Base-by-base conservation (phyloP, 2,888 invertebrate species). In the Hypselothyrea guttata region DNA sequence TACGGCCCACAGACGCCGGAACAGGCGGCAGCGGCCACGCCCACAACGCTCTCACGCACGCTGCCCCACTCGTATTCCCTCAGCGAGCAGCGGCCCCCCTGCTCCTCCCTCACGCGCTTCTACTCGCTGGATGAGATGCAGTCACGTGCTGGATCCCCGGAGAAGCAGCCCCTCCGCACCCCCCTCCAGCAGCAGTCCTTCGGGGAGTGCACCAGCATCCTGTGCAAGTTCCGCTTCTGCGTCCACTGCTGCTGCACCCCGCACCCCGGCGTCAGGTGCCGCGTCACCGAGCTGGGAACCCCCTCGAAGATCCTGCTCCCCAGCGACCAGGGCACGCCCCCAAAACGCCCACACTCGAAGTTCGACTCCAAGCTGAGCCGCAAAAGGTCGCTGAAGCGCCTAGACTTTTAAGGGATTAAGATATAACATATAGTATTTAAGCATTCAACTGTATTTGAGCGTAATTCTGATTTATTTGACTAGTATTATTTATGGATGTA, bases 241-340 rank as follows among this genome's bases (percentile, higher is more conserved):
- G 37, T 77, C 0, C 72, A 84, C 15, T 88, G 88, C 54, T 68
- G 65, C n/a, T 75, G 76, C 30, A 71, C 72, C 9, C 81, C 86
- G 42, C 88, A 88, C 81, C 88, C 84, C 0, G 88, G 84, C 13
- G 52, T 59, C 28, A 78, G 68, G 11, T 88, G 87, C 38, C 71
- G 69, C 16, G 59, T 87, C 48, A 81, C 78, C 4, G 78, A 82
- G 7, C 68, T 87, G 28, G 77, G 81, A 31, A 88, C 88, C 8
- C 88, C 88, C 4, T 86, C 88, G 0, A 88, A 88, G 42, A 54
- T 86, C 0, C 58, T 86, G 56, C 47, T 74, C 63, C 71, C 82
- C 40, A 47, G 33, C 0, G 72, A 60, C 16, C 69, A 37, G 34
- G 51, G 70, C 7, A 86, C 87, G 13, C 69, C 81, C 7, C 86